phyloP scores from a whole-genome alignment of 2,888 invertebrate species.

The Escarpia spicata region DNA sequence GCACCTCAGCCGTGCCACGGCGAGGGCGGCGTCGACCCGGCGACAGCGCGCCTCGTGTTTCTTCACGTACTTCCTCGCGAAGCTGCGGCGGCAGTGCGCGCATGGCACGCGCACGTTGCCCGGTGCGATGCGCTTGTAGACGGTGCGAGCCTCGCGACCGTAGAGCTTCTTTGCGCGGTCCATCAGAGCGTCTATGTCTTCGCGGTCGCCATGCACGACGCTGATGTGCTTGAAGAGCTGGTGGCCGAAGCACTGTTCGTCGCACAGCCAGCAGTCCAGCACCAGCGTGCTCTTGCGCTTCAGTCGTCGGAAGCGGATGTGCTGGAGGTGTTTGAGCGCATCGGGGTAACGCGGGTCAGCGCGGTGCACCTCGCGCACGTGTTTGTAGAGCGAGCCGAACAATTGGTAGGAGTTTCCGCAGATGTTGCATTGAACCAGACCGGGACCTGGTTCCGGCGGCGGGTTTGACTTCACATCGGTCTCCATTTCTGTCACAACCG shows the following conservation, averaged over 20 bases:
- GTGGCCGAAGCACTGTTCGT: background rate
- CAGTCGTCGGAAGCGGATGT: background rate
- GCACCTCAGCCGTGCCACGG: background rate
- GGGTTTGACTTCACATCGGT: background rate
- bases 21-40: background rate
- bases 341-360: background rate
- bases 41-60: background rate
- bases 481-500: background rate
- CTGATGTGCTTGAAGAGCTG: conserved; percentile 12
- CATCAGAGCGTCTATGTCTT: background rate
- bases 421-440: background rate
- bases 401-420: background rate
- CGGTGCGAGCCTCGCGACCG: background rate
- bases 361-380: background rate
- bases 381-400: conserved; percentile 7
- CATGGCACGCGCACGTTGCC: background rate
- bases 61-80: background rate
- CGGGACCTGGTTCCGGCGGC: background rate
- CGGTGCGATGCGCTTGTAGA: background rate
- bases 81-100: background rate
- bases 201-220: background rate
- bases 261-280: background rate
- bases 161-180: background rate
- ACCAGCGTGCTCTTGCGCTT: conserved; percentile 3
- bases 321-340: background rate